A percentile compares a stretch with the other conserved stretches of the same genome.
These are phyloP conservation scores for Nasonia longicornis DNA, from an alignment of 1,140 invertebrate species.

Conservation along the genomic window DNA sequence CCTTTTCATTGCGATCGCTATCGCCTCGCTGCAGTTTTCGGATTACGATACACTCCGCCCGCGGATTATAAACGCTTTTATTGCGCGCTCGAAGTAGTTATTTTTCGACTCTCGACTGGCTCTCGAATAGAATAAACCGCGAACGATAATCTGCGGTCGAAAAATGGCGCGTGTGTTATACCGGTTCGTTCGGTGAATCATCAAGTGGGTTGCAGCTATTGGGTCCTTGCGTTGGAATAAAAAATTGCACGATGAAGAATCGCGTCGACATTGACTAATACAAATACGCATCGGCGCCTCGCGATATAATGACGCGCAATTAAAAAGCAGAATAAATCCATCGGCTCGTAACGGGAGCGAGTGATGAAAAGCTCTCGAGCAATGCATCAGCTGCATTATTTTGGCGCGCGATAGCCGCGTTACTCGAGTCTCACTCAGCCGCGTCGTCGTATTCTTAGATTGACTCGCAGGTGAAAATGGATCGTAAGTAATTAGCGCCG, in stretches of 20 bases:
- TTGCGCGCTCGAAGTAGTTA: background rate
- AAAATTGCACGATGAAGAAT: no score
- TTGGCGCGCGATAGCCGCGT: constrained; percentile 30
- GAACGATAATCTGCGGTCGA: no score
- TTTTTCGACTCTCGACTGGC: no score
- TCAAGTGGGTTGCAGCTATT: no score
- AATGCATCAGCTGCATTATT: background rate
- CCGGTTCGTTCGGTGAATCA: no score
- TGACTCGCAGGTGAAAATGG: constrained; percentile 1
- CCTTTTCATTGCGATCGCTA: background rate
- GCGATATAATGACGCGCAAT: background rate
- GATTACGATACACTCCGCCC: background rate
- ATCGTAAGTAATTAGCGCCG: constrained; percentile 14
- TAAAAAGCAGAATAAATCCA: constrained; percentile 9
- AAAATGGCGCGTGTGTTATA: no score
- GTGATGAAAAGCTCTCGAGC: constrained; percentile 32
- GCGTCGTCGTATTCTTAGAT: constrained; percentile 15
- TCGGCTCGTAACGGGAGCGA: constrained; percentile 1
- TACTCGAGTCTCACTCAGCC: constrained; percentile 22
- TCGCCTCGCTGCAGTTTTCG: background rate
- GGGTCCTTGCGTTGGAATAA: no score
- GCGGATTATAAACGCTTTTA: background rate
- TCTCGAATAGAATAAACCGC: no score
- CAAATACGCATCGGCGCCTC: background rate
- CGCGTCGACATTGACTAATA: background rate